Percentiles rank a stretch among this genome's conserved stretches.
Evolutionary conservation across 2,113 vertebrate genomes (phyloP).

Genomic region (Notarius quadriscutis): DNA sequence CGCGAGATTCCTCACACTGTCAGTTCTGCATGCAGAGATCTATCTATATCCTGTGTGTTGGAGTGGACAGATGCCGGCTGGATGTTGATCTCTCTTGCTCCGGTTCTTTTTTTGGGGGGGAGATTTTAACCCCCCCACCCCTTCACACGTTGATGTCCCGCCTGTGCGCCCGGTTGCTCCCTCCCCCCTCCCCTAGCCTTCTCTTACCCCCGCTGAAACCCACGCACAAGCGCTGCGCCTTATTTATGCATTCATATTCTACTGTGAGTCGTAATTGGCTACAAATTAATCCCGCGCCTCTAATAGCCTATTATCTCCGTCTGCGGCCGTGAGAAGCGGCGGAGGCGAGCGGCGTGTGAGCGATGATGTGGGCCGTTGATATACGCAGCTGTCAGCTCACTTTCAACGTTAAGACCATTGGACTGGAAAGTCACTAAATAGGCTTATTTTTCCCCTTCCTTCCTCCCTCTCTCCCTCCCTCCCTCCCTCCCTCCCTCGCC

Average conservation of each 20-base stretch:
- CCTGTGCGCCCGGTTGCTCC: conserved; percentile 49
- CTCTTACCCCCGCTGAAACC: conserved; percentile 41
- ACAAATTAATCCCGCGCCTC: conserved; percentile 85
- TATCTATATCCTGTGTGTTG: conserved; percentile 58
- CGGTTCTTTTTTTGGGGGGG: conserved; percentile 60
- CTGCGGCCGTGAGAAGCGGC: conserved; percentile 65
- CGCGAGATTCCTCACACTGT: background rate
- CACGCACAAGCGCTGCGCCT: conserved; percentile 56
- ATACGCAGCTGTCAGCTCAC: conserved; percentile 75
- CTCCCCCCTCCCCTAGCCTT: conserved; percentile 35
- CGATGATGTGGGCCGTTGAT: conserved; percentile 68
- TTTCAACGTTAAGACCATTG: conserved; percentile 69
- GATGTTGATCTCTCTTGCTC: conserved; percentile 62
- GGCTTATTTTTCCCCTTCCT: conserved; percentile 69
- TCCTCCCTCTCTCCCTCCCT: conserved; percentile 29
- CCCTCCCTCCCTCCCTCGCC: conserved; percentile 36
- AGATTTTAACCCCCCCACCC: conserved; percentile 68
- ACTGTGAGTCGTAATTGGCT: conserved; percentile 83
- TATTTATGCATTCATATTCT: conserved; percentile 85
- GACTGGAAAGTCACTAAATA: conserved; percentile 80
- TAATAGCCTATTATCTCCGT: conserved; percentile 78
- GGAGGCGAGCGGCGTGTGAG: conserved; percentile 61
- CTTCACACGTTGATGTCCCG: conserved; percentile 58
- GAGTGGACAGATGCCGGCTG: conserved; percentile 62
- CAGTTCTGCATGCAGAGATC: conserved; percentile 1